Percentiles rank a stretch among this genome's conserved stretches.
These are phyloP conservation scores for Patella depressa DNA, from an alignment of 2,888 invertebrate genomes.

Conservation along the genomic window DNA sequence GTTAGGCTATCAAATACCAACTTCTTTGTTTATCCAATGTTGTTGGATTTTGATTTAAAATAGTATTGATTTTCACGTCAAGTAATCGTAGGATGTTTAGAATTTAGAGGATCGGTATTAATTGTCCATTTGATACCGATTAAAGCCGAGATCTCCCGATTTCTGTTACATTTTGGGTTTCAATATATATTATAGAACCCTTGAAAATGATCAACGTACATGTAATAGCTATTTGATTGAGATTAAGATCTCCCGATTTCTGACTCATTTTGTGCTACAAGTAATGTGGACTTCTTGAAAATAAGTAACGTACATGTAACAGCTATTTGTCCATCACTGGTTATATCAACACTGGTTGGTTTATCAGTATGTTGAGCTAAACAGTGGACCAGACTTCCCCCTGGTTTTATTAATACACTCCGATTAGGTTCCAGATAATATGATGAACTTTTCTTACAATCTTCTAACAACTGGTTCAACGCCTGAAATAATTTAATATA, in stretches of 20 bases:
- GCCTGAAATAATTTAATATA: constrained; percentile 20
- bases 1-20: too few relatives aligned
- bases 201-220: neutral
- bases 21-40: too few relatives aligned
- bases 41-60: too few relatives aligned
- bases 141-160: too few relatives aligned
- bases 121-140: too few relatives aligned
- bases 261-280: neutral
- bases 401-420: constrained; percentile 48
- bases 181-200: neutral
- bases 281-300: neutral
- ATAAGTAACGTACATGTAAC: constrained; percentile 44
- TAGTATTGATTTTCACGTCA: too few relatives aligned
- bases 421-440: constrained; percentile 50
- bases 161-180: neutral
- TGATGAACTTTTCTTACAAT: constrained; percentile 41
- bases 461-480: constrained; percentile 34
- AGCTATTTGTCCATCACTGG: constrained; percentile 44
- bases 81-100: too few relatives aligned
- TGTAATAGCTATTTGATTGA: too few relatives aligned
- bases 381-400: constrained; percentile 55
- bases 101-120: too few relatives aligned
- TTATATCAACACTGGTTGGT: constrained; percentile 49
- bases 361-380: constrained; percentile 55
- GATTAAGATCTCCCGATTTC: neutral